Conservation (phyloP, 2,113 vertebrate genomes). For the Scopus umbretta region DNA sequence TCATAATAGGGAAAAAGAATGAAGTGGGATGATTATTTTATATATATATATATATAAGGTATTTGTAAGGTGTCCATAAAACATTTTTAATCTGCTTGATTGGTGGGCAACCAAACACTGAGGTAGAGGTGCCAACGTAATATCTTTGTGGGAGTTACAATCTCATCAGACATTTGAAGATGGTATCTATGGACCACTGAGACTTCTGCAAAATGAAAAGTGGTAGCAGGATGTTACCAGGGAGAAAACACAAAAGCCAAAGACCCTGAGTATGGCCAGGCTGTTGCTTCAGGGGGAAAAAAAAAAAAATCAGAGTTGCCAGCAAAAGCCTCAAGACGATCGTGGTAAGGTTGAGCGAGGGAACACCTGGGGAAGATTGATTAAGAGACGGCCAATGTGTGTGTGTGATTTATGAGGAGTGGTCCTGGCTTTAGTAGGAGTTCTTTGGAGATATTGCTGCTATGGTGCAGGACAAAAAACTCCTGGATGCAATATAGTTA, state of each 20-base stretch:
- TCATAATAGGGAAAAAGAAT: not conserved
- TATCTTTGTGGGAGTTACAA: not conserved
- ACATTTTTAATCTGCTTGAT: not conserved
- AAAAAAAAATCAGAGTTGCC: not conserved
- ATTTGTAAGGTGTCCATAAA: not conserved
- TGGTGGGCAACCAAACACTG: not conserved
- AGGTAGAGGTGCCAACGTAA: not conserved
- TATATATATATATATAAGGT: not conserved
- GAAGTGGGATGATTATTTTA: not conserved
- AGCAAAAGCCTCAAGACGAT: slow-evolving; percentile 38
- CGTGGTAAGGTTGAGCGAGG: slow-evolving; percentile 36
- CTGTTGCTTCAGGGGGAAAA: not conserved
- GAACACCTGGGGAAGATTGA: slow-evolving; percentile 79
- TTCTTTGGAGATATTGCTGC: slow-evolving; percentile 55
- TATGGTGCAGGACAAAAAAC: not conserved
- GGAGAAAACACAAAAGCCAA: not conserved
- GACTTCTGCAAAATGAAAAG: not conserved
- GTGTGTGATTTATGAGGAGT: slow-evolving; percentile 68
- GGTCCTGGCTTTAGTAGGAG: slow-evolving; percentile 49
- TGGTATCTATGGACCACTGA: not conserved
- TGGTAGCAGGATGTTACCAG: not conserved
- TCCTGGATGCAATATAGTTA: slow-evolving; percentile 2
- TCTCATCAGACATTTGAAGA: not conserved
- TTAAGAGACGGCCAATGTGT: slow-evolving; percentile 49
- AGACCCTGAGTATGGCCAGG: not conserved